These are phyloP conservation scores for Diplazon laetatorius DNA, from an alignment of 2,888 invertebrate genomes.

Conservation along the genomic window DNA sequence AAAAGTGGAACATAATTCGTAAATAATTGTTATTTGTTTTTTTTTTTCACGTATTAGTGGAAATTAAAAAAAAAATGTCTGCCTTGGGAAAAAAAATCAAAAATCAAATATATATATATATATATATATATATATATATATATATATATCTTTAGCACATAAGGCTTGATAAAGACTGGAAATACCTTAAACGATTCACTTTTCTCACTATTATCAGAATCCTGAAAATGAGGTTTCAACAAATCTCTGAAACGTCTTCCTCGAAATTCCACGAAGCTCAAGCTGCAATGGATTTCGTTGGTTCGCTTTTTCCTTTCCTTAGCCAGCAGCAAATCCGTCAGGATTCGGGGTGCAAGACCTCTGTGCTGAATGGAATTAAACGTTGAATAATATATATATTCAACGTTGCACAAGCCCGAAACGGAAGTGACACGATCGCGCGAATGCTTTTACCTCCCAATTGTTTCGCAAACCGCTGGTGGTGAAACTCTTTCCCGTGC, in stretches of 20 bases:
- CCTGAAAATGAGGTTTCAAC: constrained; percentile 71
- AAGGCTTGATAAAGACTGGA: background rate
- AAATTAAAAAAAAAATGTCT: too few relatives aligned
- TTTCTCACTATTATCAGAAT: constrained; percentile 61
- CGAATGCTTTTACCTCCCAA: constrained; percentile 67
- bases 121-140: too few relatives aligned
- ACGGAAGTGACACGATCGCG: too few relatives aligned
- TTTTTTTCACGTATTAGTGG: too few relatives aligned
- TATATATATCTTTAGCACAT: too few relatives aligned
- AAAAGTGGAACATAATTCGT: too few relatives aligned
- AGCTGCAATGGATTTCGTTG: constrained; percentile 76
- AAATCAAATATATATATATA: too few relatives aligned
- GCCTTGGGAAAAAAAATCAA: too few relatives aligned
- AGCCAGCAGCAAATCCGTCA: constrained; percentile 77
- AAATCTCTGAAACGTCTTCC: constrained; percentile 79
- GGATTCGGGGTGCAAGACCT: constrained; percentile 80
- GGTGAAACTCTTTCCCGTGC: constrained; percentile 75
- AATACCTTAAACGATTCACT: constrained; percentile 70
- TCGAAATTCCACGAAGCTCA: constrained; percentile 81
- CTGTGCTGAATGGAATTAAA: constrained; percentile 79
- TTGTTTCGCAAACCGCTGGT: constrained; percentile 67
- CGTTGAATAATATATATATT: constrained; percentile 7
- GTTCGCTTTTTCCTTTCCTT: constrained; percentile 72
- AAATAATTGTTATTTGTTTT: too few relatives aligned
- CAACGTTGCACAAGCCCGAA: background rate